Conservation (phyloP, 1,140 invertebrate genomes). For the Schlechtendalia chinensis region DNA sequence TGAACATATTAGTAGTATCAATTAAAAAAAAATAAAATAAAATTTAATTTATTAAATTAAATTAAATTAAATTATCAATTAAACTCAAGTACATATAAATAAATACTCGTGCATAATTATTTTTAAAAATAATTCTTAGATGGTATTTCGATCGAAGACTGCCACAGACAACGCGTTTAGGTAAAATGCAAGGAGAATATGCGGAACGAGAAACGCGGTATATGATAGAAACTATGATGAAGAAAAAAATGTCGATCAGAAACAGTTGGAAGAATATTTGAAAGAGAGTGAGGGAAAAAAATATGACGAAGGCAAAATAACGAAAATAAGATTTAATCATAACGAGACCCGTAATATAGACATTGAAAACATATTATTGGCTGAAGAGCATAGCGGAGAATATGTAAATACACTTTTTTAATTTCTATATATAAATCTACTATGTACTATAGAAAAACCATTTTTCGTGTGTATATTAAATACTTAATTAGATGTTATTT, state of each 20-base stretch:
- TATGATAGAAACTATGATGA: constrained; percentile 8
- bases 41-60: too few relatives aligned
- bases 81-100: too few relatives aligned
- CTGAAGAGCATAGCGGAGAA: not conserved
- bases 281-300: not conserved
- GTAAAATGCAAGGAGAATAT: not conserved
- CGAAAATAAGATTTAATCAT: not conserved
- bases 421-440: too few relatives aligned
- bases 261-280: constrained; percentile 5
- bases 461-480: too few relatives aligned
- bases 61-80: too few relatives aligned
- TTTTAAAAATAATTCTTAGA: not conserved
- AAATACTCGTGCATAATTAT: too few relatives aligned
- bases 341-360: not conserved
- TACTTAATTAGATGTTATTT: too few relatives aligned
- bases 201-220: not conserved
- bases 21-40: too few relatives aligned
- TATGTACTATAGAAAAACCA: too few relatives aligned
- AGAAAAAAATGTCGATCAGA: constrained; percentile 16
- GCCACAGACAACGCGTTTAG: constrained; percentile 5
- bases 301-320: not conserved
- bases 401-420: not conserved
- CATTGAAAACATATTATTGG: constrained; percentile 24
- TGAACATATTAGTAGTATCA: not conserved
- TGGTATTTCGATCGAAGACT: constrained; percentile 31